Percentiles rank a stretch among this genome's conserved stretches.
Conservation (phyloP, 2,888 invertebrate genomes). For the Dryomyza anilis region DNA sequence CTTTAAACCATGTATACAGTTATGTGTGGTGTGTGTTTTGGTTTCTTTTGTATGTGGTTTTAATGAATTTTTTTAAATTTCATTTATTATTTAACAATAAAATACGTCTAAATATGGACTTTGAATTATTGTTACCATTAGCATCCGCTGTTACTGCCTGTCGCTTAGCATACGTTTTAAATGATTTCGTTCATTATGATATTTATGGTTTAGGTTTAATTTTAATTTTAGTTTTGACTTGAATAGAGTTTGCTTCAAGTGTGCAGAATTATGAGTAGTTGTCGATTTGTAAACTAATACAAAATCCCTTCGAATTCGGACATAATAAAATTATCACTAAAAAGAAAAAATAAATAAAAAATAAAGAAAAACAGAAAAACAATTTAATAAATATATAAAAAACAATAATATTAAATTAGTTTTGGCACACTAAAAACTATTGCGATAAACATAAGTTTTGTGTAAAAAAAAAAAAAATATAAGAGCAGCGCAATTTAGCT, state of each 20-base stretch:
- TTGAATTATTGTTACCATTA: not conserved
- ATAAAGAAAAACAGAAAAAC: not conserved
- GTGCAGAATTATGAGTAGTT: no score
- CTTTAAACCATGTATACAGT: not conserved
- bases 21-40: not conserved
- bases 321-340: conserved; percentile 32
- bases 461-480: no score
- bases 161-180: not conserved
- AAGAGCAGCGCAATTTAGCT: no score
- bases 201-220: not conserved
- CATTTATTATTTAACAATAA: not conserved
- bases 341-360: conserved; percentile 13
- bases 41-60: not conserved
- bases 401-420: not conserved
- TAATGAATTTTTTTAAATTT: not conserved
- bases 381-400: not conserved
- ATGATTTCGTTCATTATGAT: not conserved
- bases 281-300: conserved; percentile 8
- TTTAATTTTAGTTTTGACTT: not conserved
- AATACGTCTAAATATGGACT: not conserved
- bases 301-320: conserved; percentile 28
- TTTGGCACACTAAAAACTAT: no score
- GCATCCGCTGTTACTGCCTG: not conserved
- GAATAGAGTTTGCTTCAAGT: not conserved
- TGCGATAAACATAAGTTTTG: no score